Conservation (phyloP, 2,888 invertebrate species). For the Dicyrtomina minuta region DNA sequence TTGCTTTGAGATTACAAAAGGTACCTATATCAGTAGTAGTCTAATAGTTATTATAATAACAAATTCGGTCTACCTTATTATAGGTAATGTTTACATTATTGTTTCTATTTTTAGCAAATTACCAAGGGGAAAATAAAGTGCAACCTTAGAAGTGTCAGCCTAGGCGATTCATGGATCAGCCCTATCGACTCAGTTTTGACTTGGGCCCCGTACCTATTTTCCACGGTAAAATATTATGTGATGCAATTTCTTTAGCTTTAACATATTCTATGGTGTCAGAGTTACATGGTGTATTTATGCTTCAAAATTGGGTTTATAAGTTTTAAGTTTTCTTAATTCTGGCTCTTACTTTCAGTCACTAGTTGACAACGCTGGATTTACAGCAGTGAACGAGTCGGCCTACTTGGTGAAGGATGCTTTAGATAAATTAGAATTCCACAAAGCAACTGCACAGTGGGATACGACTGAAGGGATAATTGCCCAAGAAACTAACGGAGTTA, state of each 20-base stretch:
- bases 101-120: conserved; percentile 62
- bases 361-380: conserved; percentile 68
- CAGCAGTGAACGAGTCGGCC: conserved; percentile 64
- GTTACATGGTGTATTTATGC: not conserved
- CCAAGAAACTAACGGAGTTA: conserved; percentile 66
- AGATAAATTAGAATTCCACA: conserved; percentile 62
- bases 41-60: too few species aligned
- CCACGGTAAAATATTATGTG: too few species aligned
- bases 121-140: conserved; percentile 64
- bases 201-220: conserved; percentile 25
- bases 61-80: too few species aligned
- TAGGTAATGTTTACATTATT: not conserved
- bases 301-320: too few species aligned
- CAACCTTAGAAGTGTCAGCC: conserved; percentile 74
- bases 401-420: conserved; percentile 63
- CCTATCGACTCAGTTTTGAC: conserved; percentile 79
- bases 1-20: conserved; percentile 63
- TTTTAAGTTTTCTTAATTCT: too few species aligned
- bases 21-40: too few species aligned
- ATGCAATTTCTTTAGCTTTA: too few species aligned
- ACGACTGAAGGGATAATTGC: conserved; percentile 66
- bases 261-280: not conserved
- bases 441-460: conserved; percentile 68
- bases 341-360: conserved; percentile 58
- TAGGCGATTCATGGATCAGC: conserved; percentile 89